Base-by-base conservation (phyloP, 2,797 vertebrate genomes). In the Staurois parvus region DNA sequence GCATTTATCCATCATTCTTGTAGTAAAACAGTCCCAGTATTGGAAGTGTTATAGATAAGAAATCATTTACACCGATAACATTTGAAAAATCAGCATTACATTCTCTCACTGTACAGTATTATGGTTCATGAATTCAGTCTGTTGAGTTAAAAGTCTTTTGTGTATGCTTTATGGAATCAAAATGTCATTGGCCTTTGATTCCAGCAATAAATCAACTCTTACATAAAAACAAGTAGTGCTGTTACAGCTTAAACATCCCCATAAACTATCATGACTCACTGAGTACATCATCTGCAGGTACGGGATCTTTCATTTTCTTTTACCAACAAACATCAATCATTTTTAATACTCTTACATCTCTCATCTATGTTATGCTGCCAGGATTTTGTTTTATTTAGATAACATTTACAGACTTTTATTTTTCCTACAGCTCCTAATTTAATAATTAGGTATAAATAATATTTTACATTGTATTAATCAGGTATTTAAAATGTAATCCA, bases 241-340 rank as follows among this genome's bases (percentile, higher is more conserved):
- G 90, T 92, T 91, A 91, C 90, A 86, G 75, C 79, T 88, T 92
- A 92, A 90, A 91, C 88, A 90, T 91, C 77, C 89, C 88, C 88
- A 3, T 92, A 93, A 93, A 91, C 87, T 76, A 88, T 88, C 86
- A 85, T 92, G 87, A 93, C 89, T 88, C 83, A 88, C 78, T 91
- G 84, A 84, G 87, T 91, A 91, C 84, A 88, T 92, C 90, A 89
- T 91, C 88, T 89, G 81, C 86, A 89, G 90, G 89, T 92, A 90
- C 45, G 24, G 77, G 73, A 92, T 88, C 89, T 89, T 91, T 84
- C 83, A 87, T 87, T 90, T 79, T 7, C 1, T 88, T 90, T 88
- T 87, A 76, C 79, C 85, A 89, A 59, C 40, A 87, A 85, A 85
- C 81, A 91, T 90, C 90, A 86, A 90, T 91, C 89, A 92, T 80